Conservation (phyloP, 2,113 vertebrate genomes). For the Struthidea cinerea region DNA sequence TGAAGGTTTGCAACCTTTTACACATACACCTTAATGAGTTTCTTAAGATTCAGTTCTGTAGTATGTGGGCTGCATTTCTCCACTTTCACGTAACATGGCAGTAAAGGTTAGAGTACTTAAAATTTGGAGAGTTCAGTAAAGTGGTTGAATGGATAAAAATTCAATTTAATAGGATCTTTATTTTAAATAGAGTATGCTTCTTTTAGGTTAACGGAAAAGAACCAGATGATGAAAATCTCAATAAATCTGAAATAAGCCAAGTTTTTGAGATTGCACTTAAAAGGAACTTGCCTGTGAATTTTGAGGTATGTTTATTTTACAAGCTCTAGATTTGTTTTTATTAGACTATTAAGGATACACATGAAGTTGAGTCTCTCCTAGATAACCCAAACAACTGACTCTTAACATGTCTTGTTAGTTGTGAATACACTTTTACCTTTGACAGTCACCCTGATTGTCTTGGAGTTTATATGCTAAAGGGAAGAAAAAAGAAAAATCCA, state of each 20-base stretch:
- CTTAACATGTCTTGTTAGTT: conserved; percentile 52
- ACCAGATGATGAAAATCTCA: conserved; percentile 93
- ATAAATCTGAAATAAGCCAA: conserved; percentile 99
- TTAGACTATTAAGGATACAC: conserved; percentile 45
- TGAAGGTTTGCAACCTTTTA: neutral
- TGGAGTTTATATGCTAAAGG: neutral
- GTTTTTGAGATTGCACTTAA: conserved; percentile 99
- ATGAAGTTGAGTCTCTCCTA: neutral
- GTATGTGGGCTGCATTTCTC: conserved; percentile 16
- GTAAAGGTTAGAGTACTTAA: neutral
- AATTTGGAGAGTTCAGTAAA: neutral
- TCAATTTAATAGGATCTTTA: conserved; percentile 52
- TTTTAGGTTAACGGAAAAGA: conserved; percentile 89
- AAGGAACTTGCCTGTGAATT: conserved; percentile 96
- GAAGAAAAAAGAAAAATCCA: neutral
- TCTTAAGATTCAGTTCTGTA: neutral
- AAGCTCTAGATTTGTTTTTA: conserved; percentile 48
- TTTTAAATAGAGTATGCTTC: conserved; percentile 65
- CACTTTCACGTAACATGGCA: neutral
- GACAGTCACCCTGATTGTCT: conserved; percentile 4
- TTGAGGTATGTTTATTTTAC: conserved; percentile 88
- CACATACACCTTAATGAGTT: conserved; percentile 8
- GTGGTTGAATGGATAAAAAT: conserved; percentile 46
- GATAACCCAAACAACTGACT: conserved; percentile 49
- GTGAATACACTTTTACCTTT: conserved; percentile 9